phyloP scores from a whole-genome alignment of 2,113 vertebrate species.

The Sclerurus mexicanus region DNA sequence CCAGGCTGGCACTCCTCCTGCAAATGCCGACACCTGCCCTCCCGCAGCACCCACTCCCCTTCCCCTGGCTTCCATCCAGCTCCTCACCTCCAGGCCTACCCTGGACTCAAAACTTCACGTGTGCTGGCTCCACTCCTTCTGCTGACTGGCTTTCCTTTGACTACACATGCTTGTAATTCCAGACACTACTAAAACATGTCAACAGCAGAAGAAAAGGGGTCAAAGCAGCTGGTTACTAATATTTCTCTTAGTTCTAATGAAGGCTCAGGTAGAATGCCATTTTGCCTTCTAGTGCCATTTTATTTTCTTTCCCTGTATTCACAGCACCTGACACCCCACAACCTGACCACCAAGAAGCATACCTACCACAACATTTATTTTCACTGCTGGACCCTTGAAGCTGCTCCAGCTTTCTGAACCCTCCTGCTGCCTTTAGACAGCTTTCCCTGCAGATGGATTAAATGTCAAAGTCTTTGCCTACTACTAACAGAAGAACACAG shows the following conservation, averaged over 20 bases:
- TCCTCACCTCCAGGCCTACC: accelerated
- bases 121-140: background rate
- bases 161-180: background rate
- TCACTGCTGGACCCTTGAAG: background rate
- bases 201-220: background rate
- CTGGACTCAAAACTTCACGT: background rate
- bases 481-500: background rate
- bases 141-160: background rate
- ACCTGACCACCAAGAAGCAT: background rate
- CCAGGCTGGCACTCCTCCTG: background rate
- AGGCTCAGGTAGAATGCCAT: background rate
- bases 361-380: background rate
- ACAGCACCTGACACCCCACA: background rate
- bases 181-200: background rate
- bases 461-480: background rate
- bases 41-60: accelerated
- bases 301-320: background rate
- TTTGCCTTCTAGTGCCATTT: background rate
- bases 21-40: accelerated
- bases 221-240: background rate
- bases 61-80: background rate
- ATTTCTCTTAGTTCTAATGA: background rate
- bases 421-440: background rate
- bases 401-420: background rate
- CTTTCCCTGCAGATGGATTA: background rate